These are phyloP conservation scores for Oeneis ivallda DNA, from an alignment of 2,888 invertebrate genomes.

Conservation along the genomic window DNA sequence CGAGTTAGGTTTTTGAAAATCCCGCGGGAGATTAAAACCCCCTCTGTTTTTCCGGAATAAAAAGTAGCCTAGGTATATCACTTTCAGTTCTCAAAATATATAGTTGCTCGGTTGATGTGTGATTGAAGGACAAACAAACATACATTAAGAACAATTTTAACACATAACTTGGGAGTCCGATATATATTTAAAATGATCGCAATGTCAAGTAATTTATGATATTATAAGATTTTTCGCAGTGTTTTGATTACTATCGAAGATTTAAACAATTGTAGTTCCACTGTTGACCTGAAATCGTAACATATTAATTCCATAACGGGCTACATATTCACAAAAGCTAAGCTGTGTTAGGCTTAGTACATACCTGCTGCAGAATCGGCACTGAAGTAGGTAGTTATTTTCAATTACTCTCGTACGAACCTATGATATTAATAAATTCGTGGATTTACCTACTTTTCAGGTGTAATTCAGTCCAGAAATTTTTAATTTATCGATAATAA, in stretches of 20 bases:
- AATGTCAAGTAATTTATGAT: background rate
- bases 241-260: constrained; percentile 8
- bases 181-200: background rate
- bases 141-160: background rate
- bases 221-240: constrained; percentile 17
- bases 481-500: no score
- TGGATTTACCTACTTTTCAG: no score
- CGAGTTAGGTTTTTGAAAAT: no score
- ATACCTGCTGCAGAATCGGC: background rate
- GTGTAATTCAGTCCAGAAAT: no score
- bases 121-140: no score
- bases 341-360: background rate
- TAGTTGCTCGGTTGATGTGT: no score
- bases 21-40: no score
- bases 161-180: background rate
- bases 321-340: constrained; percentile 36
- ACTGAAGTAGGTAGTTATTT: background rate
- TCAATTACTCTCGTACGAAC: no score
- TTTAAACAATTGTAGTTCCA: constrained; percentile 16
- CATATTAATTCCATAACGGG: constrained; percentile 36
- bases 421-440: no score
- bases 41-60: no score
- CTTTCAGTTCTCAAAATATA: no score
- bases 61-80: no score
- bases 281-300: constrained; percentile 14